Conservation (phyloP, 2,888 invertebrate genomes). For the Autographa gamma region DNA sequence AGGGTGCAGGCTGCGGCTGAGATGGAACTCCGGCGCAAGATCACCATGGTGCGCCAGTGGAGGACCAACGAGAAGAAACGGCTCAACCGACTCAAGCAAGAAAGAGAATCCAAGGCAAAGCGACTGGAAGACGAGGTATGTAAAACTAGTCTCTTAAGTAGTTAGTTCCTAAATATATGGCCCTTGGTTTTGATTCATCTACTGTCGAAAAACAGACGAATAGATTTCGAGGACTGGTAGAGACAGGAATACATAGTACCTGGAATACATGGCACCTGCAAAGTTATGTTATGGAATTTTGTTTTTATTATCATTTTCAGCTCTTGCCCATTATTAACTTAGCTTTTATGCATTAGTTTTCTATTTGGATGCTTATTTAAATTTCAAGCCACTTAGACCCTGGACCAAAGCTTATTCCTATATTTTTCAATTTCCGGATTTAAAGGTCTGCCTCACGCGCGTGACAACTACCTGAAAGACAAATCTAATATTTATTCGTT, state of each 20-base stretch:
- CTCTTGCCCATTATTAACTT: too few relatives aligned
- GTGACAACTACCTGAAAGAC: background rate
- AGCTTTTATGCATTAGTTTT: too few relatives aligned
- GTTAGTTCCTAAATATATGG: too few relatives aligned
- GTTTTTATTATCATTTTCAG: too few relatives aligned
- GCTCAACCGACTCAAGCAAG: constrained; percentile 72
- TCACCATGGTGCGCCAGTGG: constrained; percentile 84
- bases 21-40: constrained; percentile 82
- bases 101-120: constrained; percentile 73
- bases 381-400: background rate
- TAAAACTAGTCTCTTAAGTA: background rate
- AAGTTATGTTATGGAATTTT: too few relatives aligned
- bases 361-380: too few relatives aligned
- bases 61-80: constrained; percentile 81
- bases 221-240: too few relatives aligned
- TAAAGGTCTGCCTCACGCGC: background rate
- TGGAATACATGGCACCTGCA: too few relatives aligned
- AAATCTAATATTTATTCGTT: background rate
- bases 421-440: constrained; percentile 1
- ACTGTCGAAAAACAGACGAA: too few relatives aligned
- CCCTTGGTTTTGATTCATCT: too few relatives aligned
- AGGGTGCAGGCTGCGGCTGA: constrained; percentile 83
- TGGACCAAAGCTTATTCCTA: background rate
- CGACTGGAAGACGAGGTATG: constrained; percentile 74
- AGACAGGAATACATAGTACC: too few relatives aligned